A percentile compares a stretch with the other conserved stretches of the same genome.
phyloP scores from a whole-genome alignment of 2,113 vertebrate genomes.

The Rhizomys pruinosus region DNA sequence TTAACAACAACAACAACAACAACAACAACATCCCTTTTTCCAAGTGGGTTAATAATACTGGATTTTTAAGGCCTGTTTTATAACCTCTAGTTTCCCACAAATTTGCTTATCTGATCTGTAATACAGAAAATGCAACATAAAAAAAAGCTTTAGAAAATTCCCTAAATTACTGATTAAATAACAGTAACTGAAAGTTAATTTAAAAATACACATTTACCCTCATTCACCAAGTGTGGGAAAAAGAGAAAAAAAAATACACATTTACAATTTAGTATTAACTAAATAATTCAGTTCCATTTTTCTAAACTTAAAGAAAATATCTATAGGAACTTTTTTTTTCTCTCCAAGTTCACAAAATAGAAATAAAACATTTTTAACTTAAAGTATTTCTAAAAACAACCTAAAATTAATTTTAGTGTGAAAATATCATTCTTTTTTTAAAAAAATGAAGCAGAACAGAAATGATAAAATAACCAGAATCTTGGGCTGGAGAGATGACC shows the following conservation, averaged over 20 bases:
- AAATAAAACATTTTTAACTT: not conserved
- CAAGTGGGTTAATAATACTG: too few relatives aligned
- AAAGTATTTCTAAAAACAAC: too few relatives aligned
- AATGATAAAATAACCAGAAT: too few relatives aligned
- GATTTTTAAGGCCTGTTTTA: too few relatives aligned
- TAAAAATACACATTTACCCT: constrained; percentile 52
- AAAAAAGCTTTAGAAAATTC: constrained; percentile 14
- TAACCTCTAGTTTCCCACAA: too few relatives aligned
- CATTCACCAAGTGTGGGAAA: too few relatives aligned
- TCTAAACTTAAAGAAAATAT: constrained; percentile 54
- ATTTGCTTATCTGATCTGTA: too few relatives aligned
- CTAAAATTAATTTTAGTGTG: not conserved
- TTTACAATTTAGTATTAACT: constrained; percentile 18
- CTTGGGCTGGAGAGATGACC: too few relatives aligned
- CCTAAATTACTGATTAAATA: not conserved
- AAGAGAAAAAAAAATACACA: constrained; percentile 50
- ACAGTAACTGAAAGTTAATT: constrained; percentile 17
- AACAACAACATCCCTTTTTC: too few relatives aligned
- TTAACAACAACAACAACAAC: too few relatives aligned
- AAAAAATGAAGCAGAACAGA: not conserved
- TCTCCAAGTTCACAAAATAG: not conserved
- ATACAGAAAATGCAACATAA: too few relatives aligned
- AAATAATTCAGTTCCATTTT: not conserved
- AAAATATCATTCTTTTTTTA: constrained; percentile 18
- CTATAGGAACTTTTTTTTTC: not conserved